Conservation (phyloP, 2,888 invertebrate genomes). For the Myopa tessellatipennis region DNA sequence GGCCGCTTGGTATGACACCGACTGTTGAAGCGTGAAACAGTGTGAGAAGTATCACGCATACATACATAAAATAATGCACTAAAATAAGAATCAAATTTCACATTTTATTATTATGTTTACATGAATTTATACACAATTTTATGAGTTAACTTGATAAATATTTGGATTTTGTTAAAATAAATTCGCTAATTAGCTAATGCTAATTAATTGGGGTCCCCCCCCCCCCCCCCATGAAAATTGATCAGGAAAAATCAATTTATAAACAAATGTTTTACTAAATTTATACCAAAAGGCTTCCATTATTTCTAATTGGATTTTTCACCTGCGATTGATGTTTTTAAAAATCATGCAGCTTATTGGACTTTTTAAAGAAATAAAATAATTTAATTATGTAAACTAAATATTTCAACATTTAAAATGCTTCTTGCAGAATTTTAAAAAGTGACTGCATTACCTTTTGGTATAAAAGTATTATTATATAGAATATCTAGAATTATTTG, state of each 20-base stretch:
- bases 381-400: neutral
- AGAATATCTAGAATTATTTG: neutral
- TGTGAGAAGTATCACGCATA: neutral
- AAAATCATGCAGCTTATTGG: neutral
- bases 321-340: neutral
- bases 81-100: constrained; percentile 24
- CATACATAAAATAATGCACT: constrained; percentile 22
- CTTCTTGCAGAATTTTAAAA: neutral
- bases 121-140: constrained; percentile 20
- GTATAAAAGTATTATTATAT: neutral
- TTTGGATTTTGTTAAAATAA: neutral
- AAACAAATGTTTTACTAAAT: neutral
- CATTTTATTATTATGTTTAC: constrained; percentile 30
- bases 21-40: constrained; percentile 77
- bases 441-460: neutral
- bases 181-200: no score
- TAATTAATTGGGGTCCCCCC: no score
- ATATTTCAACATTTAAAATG: neutral
- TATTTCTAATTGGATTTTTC: neutral
- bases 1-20: constrained; percentile 98
- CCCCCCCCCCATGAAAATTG: no score
- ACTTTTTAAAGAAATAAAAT: neutral
- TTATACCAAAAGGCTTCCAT: constrained; percentile 6
- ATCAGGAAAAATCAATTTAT: neutral
- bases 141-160: neutral